phyloP scores from a whole-genome alignment of 2,888 invertebrate species.

The Coleophora deauratella region DNA sequence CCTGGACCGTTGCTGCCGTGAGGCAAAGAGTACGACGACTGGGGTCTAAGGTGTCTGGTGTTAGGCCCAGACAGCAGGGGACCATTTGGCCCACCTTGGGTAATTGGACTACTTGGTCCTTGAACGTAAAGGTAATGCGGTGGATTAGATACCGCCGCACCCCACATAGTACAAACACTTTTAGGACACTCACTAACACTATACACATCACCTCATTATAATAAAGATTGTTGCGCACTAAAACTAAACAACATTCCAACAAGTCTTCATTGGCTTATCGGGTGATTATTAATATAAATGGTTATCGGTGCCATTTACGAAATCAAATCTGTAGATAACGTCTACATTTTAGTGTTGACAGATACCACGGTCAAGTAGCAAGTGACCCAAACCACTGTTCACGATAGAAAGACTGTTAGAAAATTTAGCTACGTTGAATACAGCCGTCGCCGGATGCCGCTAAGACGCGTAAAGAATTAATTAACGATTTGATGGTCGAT shows the following conservation, averaged over 20 bases:
- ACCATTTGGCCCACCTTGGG: constrained; percentile 50
- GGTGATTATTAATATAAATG: constrained; percentile 46
- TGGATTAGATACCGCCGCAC: constrained; percentile 62
- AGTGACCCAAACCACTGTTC: constrained; percentile 57
- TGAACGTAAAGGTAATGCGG: constrained; percentile 63
- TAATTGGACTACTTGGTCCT: constrained; percentile 41
- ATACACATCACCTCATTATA: constrained; percentile 55
- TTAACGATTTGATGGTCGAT: constrained; percentile 60
- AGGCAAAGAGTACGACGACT: constrained; percentile 69
- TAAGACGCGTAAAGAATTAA: constrained; percentile 66
- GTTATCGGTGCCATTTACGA: constrained; percentile 33
- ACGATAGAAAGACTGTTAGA: constrained; percentile 59
- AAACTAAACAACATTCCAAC: constrained; percentile 42
- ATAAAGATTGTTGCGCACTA: constrained; percentile 43
- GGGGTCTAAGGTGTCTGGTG: constrained; percentile 53
- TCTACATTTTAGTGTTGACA: constrained; percentile 28
- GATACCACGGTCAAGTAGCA: constrained; percentile 39
- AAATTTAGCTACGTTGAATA: constrained; percentile 62
- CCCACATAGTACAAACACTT: constrained; percentile 58
- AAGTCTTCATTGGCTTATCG: constrained; percentile 49
- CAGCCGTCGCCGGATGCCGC: constrained; percentile 64
- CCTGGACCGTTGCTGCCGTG: constrained; percentile 72
- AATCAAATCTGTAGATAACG: constrained; percentile 44
- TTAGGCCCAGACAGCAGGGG: constrained; percentile 54
- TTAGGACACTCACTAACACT: constrained; percentile 41